These are phyloP conservation scores for Talpa occidentalis DNA, from an alignment of 2,113 vertebrate species.

Conservation along the genomic window DNA sequence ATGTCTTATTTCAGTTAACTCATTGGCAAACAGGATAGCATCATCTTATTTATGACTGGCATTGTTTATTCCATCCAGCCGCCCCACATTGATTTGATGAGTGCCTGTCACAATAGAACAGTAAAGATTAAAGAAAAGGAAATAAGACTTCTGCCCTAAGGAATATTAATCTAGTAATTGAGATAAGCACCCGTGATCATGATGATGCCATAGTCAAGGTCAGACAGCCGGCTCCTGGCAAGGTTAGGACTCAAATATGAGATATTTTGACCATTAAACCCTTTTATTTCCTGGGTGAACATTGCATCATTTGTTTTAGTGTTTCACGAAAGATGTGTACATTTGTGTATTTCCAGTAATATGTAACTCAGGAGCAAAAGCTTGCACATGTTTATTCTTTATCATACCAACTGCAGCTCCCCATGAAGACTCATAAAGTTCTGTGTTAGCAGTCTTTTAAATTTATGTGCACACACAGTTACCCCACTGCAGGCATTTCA, in stretches of 20 bases:
- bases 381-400: slow-evolving; percentile 23
- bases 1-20: slow-evolving; percentile 30
- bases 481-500: slow-evolving; percentile 51
- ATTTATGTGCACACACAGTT: slow-evolving; percentile 52
- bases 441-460: slow-evolving; percentile 49
- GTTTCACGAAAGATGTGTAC: slow-evolving; percentile 39
- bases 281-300: neutral
- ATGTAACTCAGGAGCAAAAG: slow-evolving; percentile 45
- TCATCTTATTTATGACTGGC: neutral
- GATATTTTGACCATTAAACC: neutral
- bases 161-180: neutral
- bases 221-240: neutral
- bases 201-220: neutral
- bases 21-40: neutral
- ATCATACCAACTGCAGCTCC: slow-evolving; percentile 48
- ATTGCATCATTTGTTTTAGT: neutral
- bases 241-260: neutral
- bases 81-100: neutral
- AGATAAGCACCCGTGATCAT: neutral
- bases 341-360: slow-evolving; percentile 43
- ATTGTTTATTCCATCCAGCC: neutral
- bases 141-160: neutral
- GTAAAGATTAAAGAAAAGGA: slow-evolving; percentile 18
- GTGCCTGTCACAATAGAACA: neutral
- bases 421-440: neutral